phyloP scores from a whole-genome alignment of 2,113 vertebrate genomes.

The Albula glossodonta region DNA sequence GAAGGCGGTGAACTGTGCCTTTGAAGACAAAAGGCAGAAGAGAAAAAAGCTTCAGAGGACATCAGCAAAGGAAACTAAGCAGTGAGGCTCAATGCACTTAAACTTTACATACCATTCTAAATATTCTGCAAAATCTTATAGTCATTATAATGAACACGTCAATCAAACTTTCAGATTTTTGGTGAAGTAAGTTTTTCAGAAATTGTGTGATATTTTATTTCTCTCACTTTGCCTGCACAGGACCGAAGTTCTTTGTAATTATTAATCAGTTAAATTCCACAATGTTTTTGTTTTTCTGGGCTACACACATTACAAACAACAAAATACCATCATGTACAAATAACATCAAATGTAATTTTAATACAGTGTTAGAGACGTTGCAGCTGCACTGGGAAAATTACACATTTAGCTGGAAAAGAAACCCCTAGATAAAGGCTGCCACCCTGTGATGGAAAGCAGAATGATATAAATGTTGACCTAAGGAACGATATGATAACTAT shows the following conservation, averaged over 20 bases:
- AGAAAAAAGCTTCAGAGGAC: too few species aligned
- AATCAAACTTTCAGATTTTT: too few species aligned
- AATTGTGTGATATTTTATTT: background rate
- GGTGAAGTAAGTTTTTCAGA: background rate
- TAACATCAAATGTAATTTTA: background rate
- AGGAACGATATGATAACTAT: background rate
- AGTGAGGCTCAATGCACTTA: background rate
- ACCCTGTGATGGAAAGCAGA: conserved; percentile 24
- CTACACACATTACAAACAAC: too few species aligned
- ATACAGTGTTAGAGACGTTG: background rate
- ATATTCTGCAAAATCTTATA: background rate
- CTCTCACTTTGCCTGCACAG: background rate
- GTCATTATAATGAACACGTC: background rate
- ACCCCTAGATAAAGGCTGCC: conserved; percentile 27
- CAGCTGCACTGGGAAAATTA: background rate
- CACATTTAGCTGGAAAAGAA: background rate
- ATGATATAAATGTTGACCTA: background rate
- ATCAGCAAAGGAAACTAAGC: background rate
- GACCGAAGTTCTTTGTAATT: too few species aligned
- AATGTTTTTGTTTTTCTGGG: too few species aligned
- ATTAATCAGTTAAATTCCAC: too few species aligned
- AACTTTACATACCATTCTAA: background rate
- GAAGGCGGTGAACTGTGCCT: background rate
- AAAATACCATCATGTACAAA: too few species aligned
- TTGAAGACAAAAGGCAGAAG: background rate